Evolutionary conservation across 1,140 invertebrate species (phyloP), one percentile per base, ranked within the genome.

Genomic region (Ceratina australensis): DNA sequence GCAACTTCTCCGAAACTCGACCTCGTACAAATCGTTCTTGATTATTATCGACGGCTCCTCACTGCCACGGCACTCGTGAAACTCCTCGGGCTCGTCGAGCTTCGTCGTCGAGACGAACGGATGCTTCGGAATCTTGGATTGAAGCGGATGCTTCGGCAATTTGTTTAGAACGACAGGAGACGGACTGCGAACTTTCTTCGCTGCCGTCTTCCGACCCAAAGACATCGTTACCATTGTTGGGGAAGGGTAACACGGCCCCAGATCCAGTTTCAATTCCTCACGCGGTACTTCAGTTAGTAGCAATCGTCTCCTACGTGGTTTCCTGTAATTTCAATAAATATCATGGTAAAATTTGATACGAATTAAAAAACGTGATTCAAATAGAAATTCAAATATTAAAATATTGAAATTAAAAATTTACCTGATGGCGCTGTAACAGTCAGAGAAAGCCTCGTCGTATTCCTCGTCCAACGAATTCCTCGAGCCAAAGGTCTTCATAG

Each of bases 281-380:
- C 85, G 76, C 0, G 87, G 72, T 2, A 88, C 61, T 64, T 89
- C 89, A n/a, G 75, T 67, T 1, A 89, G 68, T 0, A 86, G 5
- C 0, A 89, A 13, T 61, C 76, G 80, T 42, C 61, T 66, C 0
- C 20, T 15, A 8, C 56, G 18, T 12, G 16, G 7, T 0, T 26
- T 59, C 0, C 59, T 72, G 57, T 0, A 54, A 72, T 16, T 33
- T 22, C 12, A 26, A 47, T 5, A 12, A 12, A 50, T 33, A 10
- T 10, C 2, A 16, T 50, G 16, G 2, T 24, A 20, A 13, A 24
- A 60, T 28, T 60, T 28, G 18, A 42, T 42, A 42, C 33, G 33
- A 42, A 42, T 42, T 42, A 10, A 42, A 42, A 42, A 42, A 42
- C 10, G 5, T 42, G 33, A 42, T 42, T 42, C 2, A 60, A 12